Evolutionary conservation across 2,113 vertebrate genomes (phyloP).

Genomic region (Sinosuthora webbiana): DNA sequence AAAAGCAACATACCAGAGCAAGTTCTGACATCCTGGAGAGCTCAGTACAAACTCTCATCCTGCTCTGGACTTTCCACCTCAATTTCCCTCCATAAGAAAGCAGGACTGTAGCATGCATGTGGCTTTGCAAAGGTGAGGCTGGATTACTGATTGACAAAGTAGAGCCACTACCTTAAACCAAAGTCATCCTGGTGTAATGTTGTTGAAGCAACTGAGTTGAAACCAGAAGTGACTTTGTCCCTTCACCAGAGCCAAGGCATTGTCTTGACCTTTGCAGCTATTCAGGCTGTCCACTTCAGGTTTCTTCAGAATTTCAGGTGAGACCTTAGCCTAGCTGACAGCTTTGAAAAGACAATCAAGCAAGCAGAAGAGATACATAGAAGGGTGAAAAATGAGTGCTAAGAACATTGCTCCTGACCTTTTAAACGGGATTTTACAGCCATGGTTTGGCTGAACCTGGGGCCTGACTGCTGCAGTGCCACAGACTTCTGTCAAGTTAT

Average conservation of each 20-base stretch:
- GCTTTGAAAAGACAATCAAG: constrained; percentile 38
- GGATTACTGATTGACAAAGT: not conserved
- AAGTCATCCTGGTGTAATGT: not conserved
- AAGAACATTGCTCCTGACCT: constrained; percentile 53
- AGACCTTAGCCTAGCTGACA: constrained; percentile 42
- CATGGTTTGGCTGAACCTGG: not conserved
- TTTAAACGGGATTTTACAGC: constrained; percentile 53
- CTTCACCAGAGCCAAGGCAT: not conserved
- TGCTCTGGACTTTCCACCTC: rapidly evolving
- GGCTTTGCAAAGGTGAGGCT: not conserved
- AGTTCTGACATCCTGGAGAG: not conserved
- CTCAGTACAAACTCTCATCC: not conserved
- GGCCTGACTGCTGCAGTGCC: not conserved
- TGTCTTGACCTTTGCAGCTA: constrained; percentile 24
- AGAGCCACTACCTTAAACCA: not conserved
- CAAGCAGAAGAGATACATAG: not conserved
- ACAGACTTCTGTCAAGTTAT: not conserved
- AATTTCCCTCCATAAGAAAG: not conserved
- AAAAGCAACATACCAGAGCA: not conserved
- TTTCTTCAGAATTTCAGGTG: constrained; percentile 14
- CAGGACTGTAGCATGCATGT: not conserved
- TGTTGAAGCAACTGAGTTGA: not conserved
- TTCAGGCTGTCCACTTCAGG: not conserved
- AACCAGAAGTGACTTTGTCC: not conserved
- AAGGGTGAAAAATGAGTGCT: not conserved